phyloP scores from a whole-genome alignment of 2,797 vertebrate genomes.

The Lepus townsendii region DNA sequence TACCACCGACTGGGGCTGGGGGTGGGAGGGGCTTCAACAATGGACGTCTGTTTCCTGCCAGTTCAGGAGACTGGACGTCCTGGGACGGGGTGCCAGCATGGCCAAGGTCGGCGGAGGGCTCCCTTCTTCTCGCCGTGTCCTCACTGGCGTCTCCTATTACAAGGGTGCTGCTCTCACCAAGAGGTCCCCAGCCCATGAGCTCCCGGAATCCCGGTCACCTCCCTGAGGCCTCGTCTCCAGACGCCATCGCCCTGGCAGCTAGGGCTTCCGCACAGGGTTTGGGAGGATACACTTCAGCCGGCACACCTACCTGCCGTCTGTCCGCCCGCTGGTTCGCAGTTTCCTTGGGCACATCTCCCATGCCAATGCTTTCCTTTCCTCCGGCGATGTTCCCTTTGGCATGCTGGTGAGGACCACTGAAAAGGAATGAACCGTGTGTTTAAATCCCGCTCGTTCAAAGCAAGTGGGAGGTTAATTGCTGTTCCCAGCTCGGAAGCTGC shows the following conservation, averaged over 20 bases:
- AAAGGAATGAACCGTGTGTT: background rate
- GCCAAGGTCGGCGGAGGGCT: background rate
- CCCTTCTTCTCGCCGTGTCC: background rate
- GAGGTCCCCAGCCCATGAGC: background rate
- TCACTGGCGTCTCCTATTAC: background rate
- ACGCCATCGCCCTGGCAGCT: background rate
- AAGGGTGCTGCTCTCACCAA: background rate
- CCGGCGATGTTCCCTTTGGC: background rate
- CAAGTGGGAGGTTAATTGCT: conserved; percentile 27
- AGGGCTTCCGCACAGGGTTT: background rate
- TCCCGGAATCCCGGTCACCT: background rate
- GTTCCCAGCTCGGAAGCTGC: background rate
- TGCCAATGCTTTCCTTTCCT: background rate
- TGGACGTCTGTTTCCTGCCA: background rate
- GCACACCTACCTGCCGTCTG: background rate
- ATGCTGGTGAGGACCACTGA: background rate
- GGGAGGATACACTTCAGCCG: background rate
- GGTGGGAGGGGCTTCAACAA: background rate
- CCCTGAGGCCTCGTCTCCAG: background rate
- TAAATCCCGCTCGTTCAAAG: conserved; percentile 24
- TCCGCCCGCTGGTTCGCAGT: too few species aligned
- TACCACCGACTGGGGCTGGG: background rate
- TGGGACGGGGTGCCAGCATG: background rate
- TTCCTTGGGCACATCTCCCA: background rate
- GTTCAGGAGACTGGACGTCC: background rate